A percentile compares a stretch with the other conserved stretches of the same genome.
Conservation (phyloP, 2,797 vertebrate species). For the Ctenosaura bakeri region DNA sequence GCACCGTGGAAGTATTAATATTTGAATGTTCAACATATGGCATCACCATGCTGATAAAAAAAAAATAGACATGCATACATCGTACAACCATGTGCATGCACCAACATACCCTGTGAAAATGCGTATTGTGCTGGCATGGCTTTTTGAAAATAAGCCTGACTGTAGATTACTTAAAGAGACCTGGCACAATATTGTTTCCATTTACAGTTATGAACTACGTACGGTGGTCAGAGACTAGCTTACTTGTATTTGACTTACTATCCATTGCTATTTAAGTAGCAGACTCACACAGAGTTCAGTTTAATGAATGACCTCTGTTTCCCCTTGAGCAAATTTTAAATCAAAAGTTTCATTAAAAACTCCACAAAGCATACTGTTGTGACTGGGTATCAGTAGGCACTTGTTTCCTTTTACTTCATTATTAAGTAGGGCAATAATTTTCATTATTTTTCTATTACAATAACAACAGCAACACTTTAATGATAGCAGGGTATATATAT, state of each 20-base stretch:
- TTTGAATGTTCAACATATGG: not conserved
- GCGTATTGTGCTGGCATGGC: not conserved
- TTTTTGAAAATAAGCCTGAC: not conserved
- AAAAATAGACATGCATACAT: not conserved
- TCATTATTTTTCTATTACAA: not conserved
- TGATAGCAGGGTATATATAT: too few relatives aligned
- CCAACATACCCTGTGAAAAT: not conserved
- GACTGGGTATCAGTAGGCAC: conserved; percentile 24
- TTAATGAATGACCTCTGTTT: not conserved
- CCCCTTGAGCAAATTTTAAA: conserved; percentile 16
- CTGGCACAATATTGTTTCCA: not conserved
- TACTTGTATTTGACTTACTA: fast-evolving
- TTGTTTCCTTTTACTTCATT: conserved; percentile 44
- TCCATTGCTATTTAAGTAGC: conserved; percentile 2
- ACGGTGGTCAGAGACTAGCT: fast-evolving
- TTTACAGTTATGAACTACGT: not conserved
- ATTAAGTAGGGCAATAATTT: not conserved
- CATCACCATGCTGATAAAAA: not conserved
- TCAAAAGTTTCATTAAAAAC: conserved; percentile 22
- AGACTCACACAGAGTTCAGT: not conserved
- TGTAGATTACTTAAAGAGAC: not conserved
- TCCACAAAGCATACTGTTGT: conserved; percentile 40
- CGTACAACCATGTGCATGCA: not conserved
- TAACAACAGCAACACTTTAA: not conserved
- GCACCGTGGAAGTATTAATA: not conserved